Evolutionary conservation across 2,888 invertebrate species (phyloP), one percentile per base, ranked within the genome.

Genomic region (Physocephala rufipes): DNA sequence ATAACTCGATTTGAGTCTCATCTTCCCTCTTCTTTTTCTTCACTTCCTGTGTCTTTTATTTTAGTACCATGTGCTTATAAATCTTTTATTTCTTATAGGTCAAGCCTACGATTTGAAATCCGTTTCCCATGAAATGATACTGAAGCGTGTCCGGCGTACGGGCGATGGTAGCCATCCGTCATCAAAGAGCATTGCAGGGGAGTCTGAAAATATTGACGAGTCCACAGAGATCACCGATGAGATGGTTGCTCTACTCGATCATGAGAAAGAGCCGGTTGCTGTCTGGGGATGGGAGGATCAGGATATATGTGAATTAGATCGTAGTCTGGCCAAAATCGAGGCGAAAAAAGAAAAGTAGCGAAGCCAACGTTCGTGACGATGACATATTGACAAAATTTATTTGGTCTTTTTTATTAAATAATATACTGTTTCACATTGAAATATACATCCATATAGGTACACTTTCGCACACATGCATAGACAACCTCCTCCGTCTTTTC

Each of bases 41-140:
- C 9, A 43, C 3, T 13, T 9, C 24, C 13, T 59, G 21, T 65
- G 21, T 7, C 43, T 66, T 7, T 2, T 49, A 51, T 4, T 28
- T 62, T 62, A 15, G 45, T 45, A 45, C 4, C 47, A 13, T 26
- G 21, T 4, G 5, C 26, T 45, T 16, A n/a, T 49, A 4, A 1
- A 51, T 66, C 4, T 61, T 28, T 49, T 36, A 1, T n/a, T n/a
- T 28, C 21, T 24, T 16, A n/a, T 90, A 85, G 96, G 96, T 51
- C 90, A 91, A 88, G 95, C 94, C 0, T 95, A 95, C 82, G 95
- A 96, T 82, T 85, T 95, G 79, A 95, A 95, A 86, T 93, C 91
- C 1, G 94, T 94, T 2, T 89, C 92, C 3, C 83, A 87, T 7
- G 90, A 92, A 2, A 90, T 93, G 88, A 89, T 95, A 1, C 86